Evolutionary conservation across 2,797 vertebrate species (phyloP).

Genomic region (Parotocinclus haroldoi): DNA sequence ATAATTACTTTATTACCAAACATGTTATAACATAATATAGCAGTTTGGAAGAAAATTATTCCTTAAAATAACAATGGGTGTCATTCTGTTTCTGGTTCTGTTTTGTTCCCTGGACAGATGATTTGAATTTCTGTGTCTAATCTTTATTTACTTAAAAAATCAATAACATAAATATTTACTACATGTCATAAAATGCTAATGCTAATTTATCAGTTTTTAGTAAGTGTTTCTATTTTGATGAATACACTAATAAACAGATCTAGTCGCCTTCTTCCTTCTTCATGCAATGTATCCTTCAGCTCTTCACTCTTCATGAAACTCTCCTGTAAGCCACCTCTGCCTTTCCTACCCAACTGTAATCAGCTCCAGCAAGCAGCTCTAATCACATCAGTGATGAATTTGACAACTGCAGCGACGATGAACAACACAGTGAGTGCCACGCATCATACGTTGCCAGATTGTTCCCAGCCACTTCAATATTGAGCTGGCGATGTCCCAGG

Average conservation of each 20-base stretch:
- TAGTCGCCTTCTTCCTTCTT: conserved; percentile 1
- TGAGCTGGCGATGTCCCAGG: no score
- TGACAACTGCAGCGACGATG: conserved; percentile 61
- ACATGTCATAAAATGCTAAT: no score
- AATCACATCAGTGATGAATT: conserved; percentile 54
- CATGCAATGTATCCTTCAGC: conserved; percentile 8
- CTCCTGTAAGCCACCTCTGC: conserved; percentile 36
- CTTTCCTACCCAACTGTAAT: conserved; percentile 28
- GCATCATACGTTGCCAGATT: background rate
- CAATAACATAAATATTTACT: no score
- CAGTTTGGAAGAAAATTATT: no score
- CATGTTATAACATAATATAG: no score
- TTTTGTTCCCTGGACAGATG: no score
- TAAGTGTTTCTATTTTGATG: background rate
- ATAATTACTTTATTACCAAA: no score
- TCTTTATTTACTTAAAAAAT: no score
- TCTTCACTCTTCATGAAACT: conserved; percentile 42
- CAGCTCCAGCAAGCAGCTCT: conserved; percentile 54
- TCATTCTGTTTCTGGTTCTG: no score
- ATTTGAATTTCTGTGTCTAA: no score
- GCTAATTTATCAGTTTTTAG: background rate
- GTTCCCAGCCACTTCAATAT: no score
- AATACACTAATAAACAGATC: background rate
- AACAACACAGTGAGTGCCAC: conserved; percentile 39
- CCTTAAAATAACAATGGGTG: no score